Evolutionary conservation across 2,888 invertebrate genomes (phyloP).

Genomic region (Gonocerus acuteangulatus): DNA sequence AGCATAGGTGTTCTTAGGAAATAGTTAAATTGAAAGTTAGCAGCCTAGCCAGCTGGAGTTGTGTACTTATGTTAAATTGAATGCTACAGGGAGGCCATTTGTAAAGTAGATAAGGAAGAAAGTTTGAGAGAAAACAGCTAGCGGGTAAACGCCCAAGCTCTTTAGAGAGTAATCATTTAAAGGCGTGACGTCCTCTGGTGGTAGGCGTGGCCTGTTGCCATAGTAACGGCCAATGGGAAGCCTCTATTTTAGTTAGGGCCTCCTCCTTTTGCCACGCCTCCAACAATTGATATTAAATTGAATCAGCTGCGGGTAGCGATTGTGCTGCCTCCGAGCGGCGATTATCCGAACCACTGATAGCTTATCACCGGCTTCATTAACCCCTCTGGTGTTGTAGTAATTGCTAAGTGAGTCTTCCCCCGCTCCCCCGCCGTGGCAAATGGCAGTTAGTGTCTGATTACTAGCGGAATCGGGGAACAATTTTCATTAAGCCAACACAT

Average conservation of each 20-base stretch:
- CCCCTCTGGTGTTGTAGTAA: background rate
- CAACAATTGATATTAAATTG: slow-evolving; percentile 27
- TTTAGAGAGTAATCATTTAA: slow-evolving; percentile 18
- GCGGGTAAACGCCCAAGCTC: slow-evolving; percentile 11
- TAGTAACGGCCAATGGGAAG: slow-evolving; percentile 13
- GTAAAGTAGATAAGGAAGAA: slow-evolving; percentile 19
- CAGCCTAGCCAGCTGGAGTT: background rate
- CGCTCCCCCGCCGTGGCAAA: background rate
- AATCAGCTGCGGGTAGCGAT: slow-evolving; percentile 19
- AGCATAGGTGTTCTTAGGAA: slow-evolving; percentile 15
- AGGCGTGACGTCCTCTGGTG: slow-evolving; percentile 14
- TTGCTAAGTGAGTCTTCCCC: too few species aligned
- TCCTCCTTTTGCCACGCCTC: slow-evolving; percentile 1
- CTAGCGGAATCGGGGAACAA: background rate
- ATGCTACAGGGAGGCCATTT: slow-evolving; percentile 11
- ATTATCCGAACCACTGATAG: background rate
- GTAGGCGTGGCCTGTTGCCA: slow-evolving; percentile 19
- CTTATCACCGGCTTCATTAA: slow-evolving; percentile 21
- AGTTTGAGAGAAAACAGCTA: background rate
- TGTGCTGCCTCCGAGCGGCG: slow-evolving; percentile 1
- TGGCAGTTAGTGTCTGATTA: background rate
- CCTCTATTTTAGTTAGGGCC: too few species aligned
- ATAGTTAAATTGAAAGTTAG: slow-evolving; percentile 20
- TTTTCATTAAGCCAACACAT: background rate
- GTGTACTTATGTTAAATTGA: slow-evolving; percentile 24